These are phyloP conservation scores for Acomys russatus DNA, from an alignment of 2,797 vertebrate species.

Conservation along the genomic window DNA sequence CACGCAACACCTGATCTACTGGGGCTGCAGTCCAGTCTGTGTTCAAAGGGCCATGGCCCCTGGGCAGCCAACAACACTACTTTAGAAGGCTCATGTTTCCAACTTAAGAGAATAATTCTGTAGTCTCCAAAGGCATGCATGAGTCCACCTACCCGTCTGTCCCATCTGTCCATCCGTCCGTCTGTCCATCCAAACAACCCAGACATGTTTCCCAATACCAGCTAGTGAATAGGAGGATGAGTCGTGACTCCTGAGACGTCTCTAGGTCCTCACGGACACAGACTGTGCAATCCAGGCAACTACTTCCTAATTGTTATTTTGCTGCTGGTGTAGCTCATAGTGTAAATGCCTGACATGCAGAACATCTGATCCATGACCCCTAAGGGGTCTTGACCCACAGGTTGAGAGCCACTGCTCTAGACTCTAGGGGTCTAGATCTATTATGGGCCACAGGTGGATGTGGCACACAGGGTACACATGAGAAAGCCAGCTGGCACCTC, in stretches of 20 bases:
- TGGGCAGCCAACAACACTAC: background rate
- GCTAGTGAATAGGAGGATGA: background rate
- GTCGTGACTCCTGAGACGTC: background rate
- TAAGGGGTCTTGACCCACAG: background rate
- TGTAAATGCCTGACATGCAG: background rate
- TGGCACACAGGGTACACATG: rapidly evolving
- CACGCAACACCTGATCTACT: background rate
- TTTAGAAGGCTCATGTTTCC: background rate
- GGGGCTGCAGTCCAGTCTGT: background rate
- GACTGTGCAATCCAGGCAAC: background rate
- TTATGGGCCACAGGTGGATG: background rate
- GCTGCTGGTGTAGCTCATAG: background rate
- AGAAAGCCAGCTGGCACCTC: background rate
- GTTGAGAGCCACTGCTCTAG: background rate
- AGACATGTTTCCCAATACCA: background rate
- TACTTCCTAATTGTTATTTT: background rate
- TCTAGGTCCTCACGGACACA: background rate
- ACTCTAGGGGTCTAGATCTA: background rate
- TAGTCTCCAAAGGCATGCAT: background rate
- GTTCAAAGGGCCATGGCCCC: background rate
- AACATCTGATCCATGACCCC: background rate
- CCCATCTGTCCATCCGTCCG: background rate
- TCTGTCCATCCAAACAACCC: background rate
- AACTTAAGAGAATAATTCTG: background rate
- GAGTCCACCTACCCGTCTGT: background rate